Evolutionary conservation across 2,797 vertebrate genomes (phyloP).

Genomic region (Manis javanica): DNA sequence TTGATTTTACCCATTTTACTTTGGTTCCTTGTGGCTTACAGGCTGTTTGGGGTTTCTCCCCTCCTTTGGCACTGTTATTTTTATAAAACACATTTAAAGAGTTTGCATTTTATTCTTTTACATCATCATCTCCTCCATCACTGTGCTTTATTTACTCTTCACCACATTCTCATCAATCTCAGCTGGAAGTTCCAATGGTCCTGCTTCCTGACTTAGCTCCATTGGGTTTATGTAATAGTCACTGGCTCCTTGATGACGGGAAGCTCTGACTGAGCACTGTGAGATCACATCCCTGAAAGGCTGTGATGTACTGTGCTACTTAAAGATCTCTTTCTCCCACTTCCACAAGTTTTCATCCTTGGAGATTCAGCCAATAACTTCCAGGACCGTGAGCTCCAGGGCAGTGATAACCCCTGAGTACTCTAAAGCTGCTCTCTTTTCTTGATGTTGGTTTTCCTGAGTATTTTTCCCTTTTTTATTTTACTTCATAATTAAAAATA

Average conservation of each 20-base stretch:
- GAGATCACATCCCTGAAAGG: slow-evolving; percentile 6
- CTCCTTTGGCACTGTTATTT: background rate
- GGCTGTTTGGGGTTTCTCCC: background rate
- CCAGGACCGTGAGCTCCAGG: background rate
- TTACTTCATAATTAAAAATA: background rate
- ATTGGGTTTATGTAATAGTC: background rate
- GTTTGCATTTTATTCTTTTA: slow-evolving; percentile 1
- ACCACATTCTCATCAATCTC: background rate
- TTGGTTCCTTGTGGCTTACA: background rate
- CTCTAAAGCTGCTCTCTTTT: background rate
- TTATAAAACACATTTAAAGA: slow-evolving; percentile 37
- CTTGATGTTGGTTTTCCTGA: background rate
- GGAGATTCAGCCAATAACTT: background rate
- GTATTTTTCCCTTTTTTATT: background rate
- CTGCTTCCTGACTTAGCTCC: slow-evolving; percentile 55
- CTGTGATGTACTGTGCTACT: background rate
- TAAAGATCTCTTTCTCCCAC: slow-evolving; percentile 41
- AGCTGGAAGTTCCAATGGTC: slow-evolving; percentile 39
- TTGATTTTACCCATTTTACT: background rate
- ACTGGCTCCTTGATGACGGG: background rate
- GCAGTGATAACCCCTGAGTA: background rate
- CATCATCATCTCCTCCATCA: background rate
- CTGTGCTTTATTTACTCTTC: background rate
- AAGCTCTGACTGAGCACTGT: background rate
- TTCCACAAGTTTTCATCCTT: background rate